These are phyloP conservation scores for Pterostichus madidus DNA, from an alignment of 2,888 invertebrate species.

Conservation along the genomic window DNA sequence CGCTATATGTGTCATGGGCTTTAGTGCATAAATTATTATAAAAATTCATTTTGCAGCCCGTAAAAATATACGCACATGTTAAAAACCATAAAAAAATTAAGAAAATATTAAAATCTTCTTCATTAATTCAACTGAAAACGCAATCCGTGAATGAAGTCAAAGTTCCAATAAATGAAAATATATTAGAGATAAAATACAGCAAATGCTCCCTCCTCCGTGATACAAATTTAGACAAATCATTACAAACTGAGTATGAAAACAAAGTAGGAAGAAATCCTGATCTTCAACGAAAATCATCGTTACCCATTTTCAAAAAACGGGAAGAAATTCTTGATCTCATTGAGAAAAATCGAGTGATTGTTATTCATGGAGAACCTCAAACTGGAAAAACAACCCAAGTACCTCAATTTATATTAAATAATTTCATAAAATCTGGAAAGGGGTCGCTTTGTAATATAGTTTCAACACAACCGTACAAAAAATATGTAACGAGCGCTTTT, in stretches of 20 bases:
- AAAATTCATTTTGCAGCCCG: not conserved
- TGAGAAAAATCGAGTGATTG: slow-evolving; percentile 82
- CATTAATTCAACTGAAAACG: not conserved
- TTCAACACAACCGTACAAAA: slow-evolving; percentile 56
- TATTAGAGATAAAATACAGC: not conserved
- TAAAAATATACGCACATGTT: not conserved
- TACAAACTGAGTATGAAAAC: not conserved
- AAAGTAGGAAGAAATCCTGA: slow-evolving; percentile 70
- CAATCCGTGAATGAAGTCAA: too few species aligned
- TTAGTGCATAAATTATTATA: not conserved
- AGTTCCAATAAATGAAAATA: not conserved
- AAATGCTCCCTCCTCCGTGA: not conserved
- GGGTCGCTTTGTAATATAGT: slow-evolving; percentile 47
- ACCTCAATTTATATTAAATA: slow-evolving; percentile 48
- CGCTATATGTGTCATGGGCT: too few species aligned
- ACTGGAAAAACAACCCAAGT: slow-evolving; percentile 92
- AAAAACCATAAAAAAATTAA: not conserved
- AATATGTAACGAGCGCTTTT: slow-evolving; percentile 35
- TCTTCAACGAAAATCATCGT: slow-evolving; percentile 77
- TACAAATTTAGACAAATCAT: not conserved
- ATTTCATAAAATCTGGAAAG: not conserved
- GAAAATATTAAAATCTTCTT: not conserved
- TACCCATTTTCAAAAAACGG: slow-evolving; percentile 83
- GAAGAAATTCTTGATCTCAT: slow-evolving; percentile 81
- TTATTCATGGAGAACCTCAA: slow-evolving; percentile 89